A percentile compares a stretch with the other conserved stretches of the same genome.
These are phyloP conservation scores for Phragmatobia fuliginosa DNA, from an alignment of 2,888 invertebrate genomes.

Conservation along the genomic window DNA sequence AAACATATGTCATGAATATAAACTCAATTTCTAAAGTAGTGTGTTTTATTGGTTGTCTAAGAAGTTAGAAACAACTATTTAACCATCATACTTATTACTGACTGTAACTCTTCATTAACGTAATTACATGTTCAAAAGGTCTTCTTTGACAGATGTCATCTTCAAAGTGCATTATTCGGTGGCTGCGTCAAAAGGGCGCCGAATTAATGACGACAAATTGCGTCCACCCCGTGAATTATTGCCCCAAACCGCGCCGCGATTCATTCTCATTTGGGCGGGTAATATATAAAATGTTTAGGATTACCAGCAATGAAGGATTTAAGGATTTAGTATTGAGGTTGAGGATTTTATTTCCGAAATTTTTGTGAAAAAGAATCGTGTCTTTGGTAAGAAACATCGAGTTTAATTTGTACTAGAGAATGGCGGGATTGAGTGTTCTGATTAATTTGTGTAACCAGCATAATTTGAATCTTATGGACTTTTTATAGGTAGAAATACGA, in stretches of 20 bases:
- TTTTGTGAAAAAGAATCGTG: conserved; percentile 9
- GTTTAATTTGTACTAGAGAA: neutral
- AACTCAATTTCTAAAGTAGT: too few species aligned
- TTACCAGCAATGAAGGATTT: conserved; percentile 51
- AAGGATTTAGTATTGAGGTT: conserved; percentile 35
- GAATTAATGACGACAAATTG: conserved; percentile 63
- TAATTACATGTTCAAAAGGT: neutral
- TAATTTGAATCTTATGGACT: neutral
- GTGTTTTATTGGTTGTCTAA: too few species aligned
- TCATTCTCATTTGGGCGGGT: conserved; percentile 49
- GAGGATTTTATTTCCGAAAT: conserved; percentile 17
- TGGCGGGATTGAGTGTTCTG: neutral
- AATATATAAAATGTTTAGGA: conserved; percentile 57
- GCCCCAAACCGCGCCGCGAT: conserved; percentile 31
- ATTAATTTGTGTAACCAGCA: neutral
- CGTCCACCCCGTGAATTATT: conserved; percentile 52
- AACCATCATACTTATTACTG: neutral
- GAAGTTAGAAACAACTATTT: neutral
- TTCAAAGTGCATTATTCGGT: conserved; percentile 32
- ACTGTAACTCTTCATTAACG: neutral
- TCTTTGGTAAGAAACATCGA: neutral
- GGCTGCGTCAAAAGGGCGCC: conserved; percentile 37
- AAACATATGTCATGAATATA: too few species aligned
- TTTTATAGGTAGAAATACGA: neutral
- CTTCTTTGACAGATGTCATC: conserved; percentile 10